Conservation (phyloP, 2,888 invertebrate species). For the Cheilosia pagana region DNA sequence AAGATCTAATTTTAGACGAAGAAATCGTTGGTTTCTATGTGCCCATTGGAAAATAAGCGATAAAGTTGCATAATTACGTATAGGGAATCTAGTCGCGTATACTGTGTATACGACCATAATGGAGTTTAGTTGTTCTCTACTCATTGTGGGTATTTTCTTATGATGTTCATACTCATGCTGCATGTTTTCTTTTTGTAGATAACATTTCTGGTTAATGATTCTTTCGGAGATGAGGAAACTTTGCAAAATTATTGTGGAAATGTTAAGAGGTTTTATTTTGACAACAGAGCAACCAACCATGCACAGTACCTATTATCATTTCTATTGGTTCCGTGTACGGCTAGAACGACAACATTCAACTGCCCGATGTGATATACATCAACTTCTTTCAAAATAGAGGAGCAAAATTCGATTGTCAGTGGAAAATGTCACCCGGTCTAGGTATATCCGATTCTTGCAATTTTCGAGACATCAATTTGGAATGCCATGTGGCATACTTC, state of each 20-base stretch:
- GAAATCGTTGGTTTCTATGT: neutral
- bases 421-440: too few relatives aligned
- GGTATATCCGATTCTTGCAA: too few relatives aligned
- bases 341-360: too few relatives aligned
- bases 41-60: neutral
- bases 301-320: too few relatives aligned
- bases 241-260: slow-evolving; percentile 1
- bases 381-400: too few relatives aligned
- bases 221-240: neutral
- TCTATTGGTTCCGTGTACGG: too few relatives aligned
- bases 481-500: too few relatives aligned
- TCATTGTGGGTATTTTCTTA: neutral
- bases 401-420: too few relatives aligned
- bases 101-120: neutral
- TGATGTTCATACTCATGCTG: neutral
- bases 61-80: slow-evolving; percentile 5
- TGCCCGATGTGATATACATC: too few relatives aligned
- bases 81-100: neutral
- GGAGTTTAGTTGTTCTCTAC: neutral
- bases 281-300: too few relatives aligned
- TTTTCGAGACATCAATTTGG: too few relatives aligned
- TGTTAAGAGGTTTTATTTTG: too few relatives aligned
- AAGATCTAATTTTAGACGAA: slow-evolving; percentile 21
- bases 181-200: neutral
- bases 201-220: slow-evolving; percentile 1